A percentile compares a stretch with the other conserved stretches of the same genome.
Evolutionary conservation across 2,797 vertebrate species (phyloP).

Genomic region (Luscinia luscinia): DNA sequence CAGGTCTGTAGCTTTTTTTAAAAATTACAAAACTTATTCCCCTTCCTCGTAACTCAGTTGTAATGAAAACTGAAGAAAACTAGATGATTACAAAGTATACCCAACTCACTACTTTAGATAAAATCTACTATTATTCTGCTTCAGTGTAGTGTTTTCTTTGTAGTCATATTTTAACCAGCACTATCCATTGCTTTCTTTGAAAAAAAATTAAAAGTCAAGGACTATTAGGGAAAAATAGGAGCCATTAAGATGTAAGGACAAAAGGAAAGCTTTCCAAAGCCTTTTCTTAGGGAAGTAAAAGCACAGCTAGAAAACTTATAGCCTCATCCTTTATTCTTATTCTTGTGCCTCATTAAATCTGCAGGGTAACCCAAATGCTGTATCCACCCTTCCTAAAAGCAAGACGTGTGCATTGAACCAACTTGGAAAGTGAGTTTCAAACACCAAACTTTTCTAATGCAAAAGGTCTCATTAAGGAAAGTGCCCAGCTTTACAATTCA

Average conservation of each 20-base stretch:
- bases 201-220: not conserved
- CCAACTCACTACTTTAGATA: not conserved
- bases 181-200: not conserved
- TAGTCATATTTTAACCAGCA: not conserved
- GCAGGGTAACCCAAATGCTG: not conserved
- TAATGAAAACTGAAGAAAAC: not conserved
- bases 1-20: not conserved
- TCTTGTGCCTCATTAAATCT: not conserved
- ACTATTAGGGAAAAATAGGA: not conserved
- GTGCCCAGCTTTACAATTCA: not conserved
- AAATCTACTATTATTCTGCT: not conserved
- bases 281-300: not conserved
- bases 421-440: not conserved
- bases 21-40: not conserved
- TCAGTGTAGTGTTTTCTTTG: not conserved
- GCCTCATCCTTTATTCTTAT: not conserved
- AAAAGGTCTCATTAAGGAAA: not conserved
- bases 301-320: not conserved
- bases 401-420: not conserved
- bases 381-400: not conserved
- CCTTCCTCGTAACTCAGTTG: not conserved
- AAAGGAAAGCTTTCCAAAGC: not conserved
- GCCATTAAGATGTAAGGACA: not conserved
- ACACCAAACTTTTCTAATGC: not conserved
- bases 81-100: not conserved